Conservation (phyloP, 2,797 vertebrate species). For the Hemibagrus guttatus region DNA sequence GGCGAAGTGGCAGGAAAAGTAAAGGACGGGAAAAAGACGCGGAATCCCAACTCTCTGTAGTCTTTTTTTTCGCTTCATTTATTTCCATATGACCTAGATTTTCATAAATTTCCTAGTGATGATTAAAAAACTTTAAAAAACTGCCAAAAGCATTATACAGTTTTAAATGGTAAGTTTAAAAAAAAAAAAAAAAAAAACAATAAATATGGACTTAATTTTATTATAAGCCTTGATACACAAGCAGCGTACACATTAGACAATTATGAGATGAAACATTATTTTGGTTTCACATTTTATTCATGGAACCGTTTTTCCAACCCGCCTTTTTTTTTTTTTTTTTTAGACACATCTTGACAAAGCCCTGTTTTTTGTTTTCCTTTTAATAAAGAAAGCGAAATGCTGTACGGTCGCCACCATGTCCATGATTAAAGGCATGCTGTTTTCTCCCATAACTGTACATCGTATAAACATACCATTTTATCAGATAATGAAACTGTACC, state of each 20-base stretch:
- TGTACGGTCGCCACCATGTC: slow-evolving; percentile 51
- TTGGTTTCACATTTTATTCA: slow-evolving; percentile 54
- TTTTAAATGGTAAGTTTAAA: slow-evolving; percentile 41
- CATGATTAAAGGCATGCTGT: slow-evolving; percentile 23
- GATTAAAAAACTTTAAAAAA: slow-evolving; percentile 38
- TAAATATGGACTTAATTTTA: slow-evolving; percentile 60
- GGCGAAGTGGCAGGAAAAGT: neutral
- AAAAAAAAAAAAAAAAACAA: slow-evolving; percentile 42
- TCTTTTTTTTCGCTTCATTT: slow-evolving; percentile 38
- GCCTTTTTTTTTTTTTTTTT: neutral
- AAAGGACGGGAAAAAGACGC: neutral
- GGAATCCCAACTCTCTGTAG: neutral
- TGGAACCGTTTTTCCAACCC: slow-evolving; percentile 50
- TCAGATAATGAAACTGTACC: slow-evolving; percentile 62
- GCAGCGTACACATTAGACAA: slow-evolving; percentile 51
- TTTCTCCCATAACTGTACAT: slow-evolving; percentile 2
- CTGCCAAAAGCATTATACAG: slow-evolving; percentile 53
- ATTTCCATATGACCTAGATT: slow-evolving; percentile 55
- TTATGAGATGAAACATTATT: slow-evolving; percentile 54
- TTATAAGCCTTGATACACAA: slow-evolving; percentile 58
- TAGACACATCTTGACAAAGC: slow-evolving; percentile 46
- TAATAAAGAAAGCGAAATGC: slow-evolving; percentile 43
- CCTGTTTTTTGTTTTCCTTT: slow-evolving; percentile 51
- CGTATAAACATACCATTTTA: slow-evolving; percentile 7
- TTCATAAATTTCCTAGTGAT: slow-evolving; percentile 53